Percentiles rank a stretch among this genome's conserved stretches.
Evolutionary conservation across 2,888 invertebrate genomes (phyloP).

Genomic region (Dexiosoma caninum): DNA sequence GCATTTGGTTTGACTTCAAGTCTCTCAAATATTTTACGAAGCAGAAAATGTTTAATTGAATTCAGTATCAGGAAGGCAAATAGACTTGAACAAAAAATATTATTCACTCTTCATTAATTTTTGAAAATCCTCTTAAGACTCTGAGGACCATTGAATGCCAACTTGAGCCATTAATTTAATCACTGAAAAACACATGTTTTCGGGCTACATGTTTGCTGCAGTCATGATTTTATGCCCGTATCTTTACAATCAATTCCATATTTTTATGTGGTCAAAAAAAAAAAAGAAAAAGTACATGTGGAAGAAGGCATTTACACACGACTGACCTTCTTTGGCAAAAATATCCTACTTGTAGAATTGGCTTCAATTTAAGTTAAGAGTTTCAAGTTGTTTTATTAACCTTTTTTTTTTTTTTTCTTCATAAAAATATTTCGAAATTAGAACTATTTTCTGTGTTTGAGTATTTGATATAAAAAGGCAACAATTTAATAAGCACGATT

Average conservation of each 20-base stretch:
- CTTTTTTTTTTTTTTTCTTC: not conserved
- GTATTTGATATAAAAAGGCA: conserved; percentile 7
- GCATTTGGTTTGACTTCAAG: too few relatives aligned
- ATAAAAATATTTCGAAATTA: conserved; percentile 22
- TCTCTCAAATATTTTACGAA: not conserved
- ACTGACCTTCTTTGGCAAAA: conserved; percentile 27
- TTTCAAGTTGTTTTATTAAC: conserved; percentile 2
- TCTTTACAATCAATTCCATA: conserved; percentile 31
- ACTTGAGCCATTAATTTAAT: conserved; percentile 44
- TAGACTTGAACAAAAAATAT: too few relatives aligned
- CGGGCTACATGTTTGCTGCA: not conserved
- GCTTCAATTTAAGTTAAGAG: conserved; percentile 16
- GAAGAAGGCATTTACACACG: conserved; percentile 48
- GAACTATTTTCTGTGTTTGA: not conserved
- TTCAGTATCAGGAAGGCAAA: too few relatives aligned
- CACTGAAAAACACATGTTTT: conserved; percentile 43
- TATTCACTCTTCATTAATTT: conserved; percentile 38
- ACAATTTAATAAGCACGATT: conserved; percentile 43
- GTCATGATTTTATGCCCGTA: not conserved
- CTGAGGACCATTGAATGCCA: not conserved
- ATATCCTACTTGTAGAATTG: conserved; percentile 12
- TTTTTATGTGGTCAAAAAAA: conserved; percentile 28
- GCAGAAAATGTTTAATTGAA: not conserved
- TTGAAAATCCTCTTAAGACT: conserved; percentile 14
- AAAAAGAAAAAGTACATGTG: too few relatives aligned